Evolutionary conservation across 2,888 invertebrate species (phyloP), one percentile per base, ranked within the genome.

Genomic region (Ophraella communa): DNA sequence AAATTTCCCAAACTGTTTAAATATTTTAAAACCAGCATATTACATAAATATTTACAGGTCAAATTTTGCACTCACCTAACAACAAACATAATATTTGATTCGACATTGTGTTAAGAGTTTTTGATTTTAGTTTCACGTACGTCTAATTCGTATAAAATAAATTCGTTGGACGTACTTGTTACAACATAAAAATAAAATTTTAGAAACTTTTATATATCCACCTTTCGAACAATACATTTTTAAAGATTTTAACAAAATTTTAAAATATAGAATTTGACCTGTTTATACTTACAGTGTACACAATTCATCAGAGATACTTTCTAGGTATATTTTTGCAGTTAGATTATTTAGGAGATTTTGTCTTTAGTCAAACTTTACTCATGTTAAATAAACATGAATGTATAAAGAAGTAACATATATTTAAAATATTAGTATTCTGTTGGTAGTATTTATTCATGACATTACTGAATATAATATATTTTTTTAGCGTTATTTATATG

Each of bases 11-110:
- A 27, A 27, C n/a, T 27, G 17, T 51, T 14, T 8, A 17, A 30
- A 51, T 11, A 27, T 27, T 14, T 7, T 14, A 51, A 51, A 14
- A 27, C 27, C 30, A 47, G 23, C 23, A n/a, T 18, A 35, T 49
- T n/a, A n/a, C n/a, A 49, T 33, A 33, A 58, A 35, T 33, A 49
- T 47, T 49, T 18, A 58, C 49, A 58, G 49, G 58, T 39, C 58
- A 58, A 49, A 58, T 47, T 58, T n/a, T 58, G 7, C n/a, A 27
- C 21, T 45, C 5, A 39, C 39, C 39, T 39, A 39, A 39, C 8
- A 39, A 39, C 17, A 14, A 17, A 39, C 14, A 39, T 14, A 39
- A 17, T 17, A 14, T 5, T 17, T 2, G 8, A 11, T 30, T 30
- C 3, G 30, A 30, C 11, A 30, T 30, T 30, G 8, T 11, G 30